Conservation (phyloP, 2,797 vertebrate species). For the Catharus ustulatus region DNA sequence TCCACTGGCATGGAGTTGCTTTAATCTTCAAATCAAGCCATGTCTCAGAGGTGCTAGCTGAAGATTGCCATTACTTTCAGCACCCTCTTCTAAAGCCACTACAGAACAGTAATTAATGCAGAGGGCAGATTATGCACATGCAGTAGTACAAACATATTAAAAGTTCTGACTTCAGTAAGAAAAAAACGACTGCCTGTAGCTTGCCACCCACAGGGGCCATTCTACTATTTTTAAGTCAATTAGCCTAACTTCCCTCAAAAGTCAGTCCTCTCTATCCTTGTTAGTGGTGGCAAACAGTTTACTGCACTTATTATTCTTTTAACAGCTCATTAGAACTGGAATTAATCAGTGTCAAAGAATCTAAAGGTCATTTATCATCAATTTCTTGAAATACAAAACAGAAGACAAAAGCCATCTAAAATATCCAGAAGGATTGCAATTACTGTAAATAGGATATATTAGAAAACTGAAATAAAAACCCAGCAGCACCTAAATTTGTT, state of each 20-base stretch:
- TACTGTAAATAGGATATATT: neutral
- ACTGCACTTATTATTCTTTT: constrained; percentile 58
- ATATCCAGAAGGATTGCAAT: constrained; percentile 4
- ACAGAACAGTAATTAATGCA: neutral
- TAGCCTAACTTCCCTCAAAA: constrained; percentile 52
- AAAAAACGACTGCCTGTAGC: constrained; percentile 31
- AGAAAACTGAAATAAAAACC: neutral
- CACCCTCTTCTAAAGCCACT: constrained; percentile 9
- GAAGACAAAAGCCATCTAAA: neutral
- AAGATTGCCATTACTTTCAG: neutral
- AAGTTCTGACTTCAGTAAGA: constrained; percentile 39
- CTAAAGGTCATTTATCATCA: constrained; percentile 45
- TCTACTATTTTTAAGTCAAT: constrained; percentile 70
- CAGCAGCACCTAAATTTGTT: neutral
- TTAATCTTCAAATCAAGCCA: constrained; percentile 34
- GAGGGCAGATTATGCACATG: constrained; percentile 20
- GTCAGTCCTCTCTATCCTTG: constrained; percentile 18
- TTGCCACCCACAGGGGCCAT: constrained; percentile 33
- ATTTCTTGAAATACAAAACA: constrained; percentile 34
- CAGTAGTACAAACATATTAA: constrained; percentile 17
- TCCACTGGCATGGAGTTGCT: neutral
- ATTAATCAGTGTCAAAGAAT: constrained; percentile 38
- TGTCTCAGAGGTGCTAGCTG: neutral
- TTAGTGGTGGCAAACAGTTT: constrained; percentile 66
- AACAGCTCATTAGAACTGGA: constrained; percentile 62